Evolutionary conservation across 2,113 vertebrate species (phyloP).

Genomic region (Suncus etruscus): DNA sequence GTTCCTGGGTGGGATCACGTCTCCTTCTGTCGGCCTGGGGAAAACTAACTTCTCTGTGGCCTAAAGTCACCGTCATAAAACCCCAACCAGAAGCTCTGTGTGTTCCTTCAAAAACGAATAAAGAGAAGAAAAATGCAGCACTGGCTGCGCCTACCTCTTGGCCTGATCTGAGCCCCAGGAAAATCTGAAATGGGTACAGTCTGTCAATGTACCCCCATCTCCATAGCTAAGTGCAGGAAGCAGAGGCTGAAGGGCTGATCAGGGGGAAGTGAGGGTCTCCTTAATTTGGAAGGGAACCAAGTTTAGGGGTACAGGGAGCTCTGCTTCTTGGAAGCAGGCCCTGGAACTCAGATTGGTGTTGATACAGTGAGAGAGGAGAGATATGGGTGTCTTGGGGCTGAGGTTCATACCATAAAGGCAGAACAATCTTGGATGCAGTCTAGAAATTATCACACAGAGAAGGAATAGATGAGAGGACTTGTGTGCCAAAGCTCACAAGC

Average conservation of each 20-base stretch:
- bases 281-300: neutral
- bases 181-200: neutral
- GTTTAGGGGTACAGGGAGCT: neutral
- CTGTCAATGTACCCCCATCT: too few relatives aligned
- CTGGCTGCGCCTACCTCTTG: neutral
- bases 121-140: neutral
- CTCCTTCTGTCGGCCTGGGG: neutral
- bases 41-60: neutral
- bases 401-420: neutral
- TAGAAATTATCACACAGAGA: too few relatives aligned
- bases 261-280: neutral
- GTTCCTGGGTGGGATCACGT: neutral
- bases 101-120: constrained; percentile 8
- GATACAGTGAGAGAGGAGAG: accelerated
- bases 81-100: neutral
- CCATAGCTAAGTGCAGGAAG: neutral
- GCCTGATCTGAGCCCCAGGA: neutral
- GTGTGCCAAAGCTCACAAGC: too few relatives aligned
- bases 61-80: neutral
- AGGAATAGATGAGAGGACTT: too few relatives aligned
- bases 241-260: neutral
- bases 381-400: neutral
- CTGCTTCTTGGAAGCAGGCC: neutral
- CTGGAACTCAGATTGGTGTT: neutral
- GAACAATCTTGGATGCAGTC: neutral